A percentile compares a stretch with the other conserved stretches of the same genome.
Conservation (phyloP, 2,113 vertebrate species). For the Electrona antarctica region DNA sequence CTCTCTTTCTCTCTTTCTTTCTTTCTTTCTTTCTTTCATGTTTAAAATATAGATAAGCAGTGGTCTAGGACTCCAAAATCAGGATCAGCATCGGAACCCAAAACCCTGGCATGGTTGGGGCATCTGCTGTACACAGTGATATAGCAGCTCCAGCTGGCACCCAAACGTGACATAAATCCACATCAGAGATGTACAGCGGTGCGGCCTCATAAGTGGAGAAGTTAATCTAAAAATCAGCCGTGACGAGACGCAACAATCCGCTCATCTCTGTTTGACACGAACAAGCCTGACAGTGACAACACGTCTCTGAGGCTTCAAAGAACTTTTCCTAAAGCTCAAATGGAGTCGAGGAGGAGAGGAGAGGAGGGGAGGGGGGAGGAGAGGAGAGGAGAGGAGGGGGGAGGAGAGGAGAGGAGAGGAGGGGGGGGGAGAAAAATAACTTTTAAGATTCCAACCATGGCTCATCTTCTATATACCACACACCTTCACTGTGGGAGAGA, state of each 20-base stretch:
- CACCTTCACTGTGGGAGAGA: conserved; percentile 72
- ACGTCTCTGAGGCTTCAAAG: conserved; percentile 67
- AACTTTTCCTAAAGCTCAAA: conserved; percentile 67
- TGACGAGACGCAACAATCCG: conserved; percentile 23
- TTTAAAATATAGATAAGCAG: too few relatives aligned
- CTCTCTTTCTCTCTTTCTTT: too few relatives aligned
- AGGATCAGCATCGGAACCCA: too few relatives aligned
- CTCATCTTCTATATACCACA: conserved; percentile 69
- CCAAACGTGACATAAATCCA: too few relatives aligned
- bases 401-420: conserved; percentile 15
- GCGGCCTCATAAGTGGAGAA: conserved; percentile 10
- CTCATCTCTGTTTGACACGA: conserved; percentile 50
- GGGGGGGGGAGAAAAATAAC: conserved; percentile 37
- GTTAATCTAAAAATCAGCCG: conserved; percentile 35
- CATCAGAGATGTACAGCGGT: too few relatives aligned
- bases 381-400: conserved; percentile 15
- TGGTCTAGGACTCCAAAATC: too few relatives aligned
- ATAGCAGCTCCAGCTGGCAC: too few relatives aligned
- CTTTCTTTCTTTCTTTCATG: too few relatives aligned
- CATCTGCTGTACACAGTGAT: too few relatives aligned
- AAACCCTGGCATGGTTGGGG: too few relatives aligned
- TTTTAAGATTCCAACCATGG: conserved; percentile 74
- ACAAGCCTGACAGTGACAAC: conserved; percentile 55
- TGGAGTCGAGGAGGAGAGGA: conserved; percentile 43
- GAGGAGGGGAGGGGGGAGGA: background rate